Evolutionary conservation across 2,797 vertebrate species (phyloP), one percentile per base, ranked within the genome.

Genomic region (Leptoclinus maculatus): DNA sequence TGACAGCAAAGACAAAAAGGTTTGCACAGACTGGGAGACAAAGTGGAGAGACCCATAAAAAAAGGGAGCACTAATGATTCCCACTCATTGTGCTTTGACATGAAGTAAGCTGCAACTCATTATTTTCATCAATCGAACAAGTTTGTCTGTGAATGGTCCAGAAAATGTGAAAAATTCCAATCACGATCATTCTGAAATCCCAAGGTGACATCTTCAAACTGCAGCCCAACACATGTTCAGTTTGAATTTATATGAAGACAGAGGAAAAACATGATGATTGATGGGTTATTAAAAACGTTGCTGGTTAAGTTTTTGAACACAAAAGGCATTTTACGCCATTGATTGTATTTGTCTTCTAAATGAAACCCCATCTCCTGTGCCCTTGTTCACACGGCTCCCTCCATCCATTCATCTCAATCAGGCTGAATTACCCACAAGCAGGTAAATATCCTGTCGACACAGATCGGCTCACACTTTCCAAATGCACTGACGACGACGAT

Each of bases 21-120:
- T 38, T 39, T 41, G 71, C 71, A 65, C 45, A 54, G 76, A 58
- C 76, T 60, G 79, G 79, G 67, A 86, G 47, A 80, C 47, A 21
- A 71, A 77, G 80, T 14, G 51, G 59, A 76, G 68, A 39, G 68
- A 39, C 56, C 81, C 66, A 65, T 78, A 63, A 82, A 79, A 75
- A 2, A 49, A 9, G 71, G 38, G 64, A 63, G 67, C 34, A 29
- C 66, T 78, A 80, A 80, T 78, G 74, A 78, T 70, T 83, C 65
- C 67, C 29, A 69, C 70, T 82, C 51, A 65, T 77, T 76, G 32
- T 27, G 29, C 65, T 69, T 69, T 23, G 36, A 80, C 51, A 53
- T 76, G 62, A 64, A 76, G 43, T 51, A 51, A 67, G 60, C 76
- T 79, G 64, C 45, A 65, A 68, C 23, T 43, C 69, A 74, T 83